A percentile compares a stretch with the other conserved stretches of the same genome.
These are phyloP conservation scores for Ailuropoda melanoleuca DNA, from an alignment of 2,113 vertebrate genomes.

Conservation along the genomic window DNA sequence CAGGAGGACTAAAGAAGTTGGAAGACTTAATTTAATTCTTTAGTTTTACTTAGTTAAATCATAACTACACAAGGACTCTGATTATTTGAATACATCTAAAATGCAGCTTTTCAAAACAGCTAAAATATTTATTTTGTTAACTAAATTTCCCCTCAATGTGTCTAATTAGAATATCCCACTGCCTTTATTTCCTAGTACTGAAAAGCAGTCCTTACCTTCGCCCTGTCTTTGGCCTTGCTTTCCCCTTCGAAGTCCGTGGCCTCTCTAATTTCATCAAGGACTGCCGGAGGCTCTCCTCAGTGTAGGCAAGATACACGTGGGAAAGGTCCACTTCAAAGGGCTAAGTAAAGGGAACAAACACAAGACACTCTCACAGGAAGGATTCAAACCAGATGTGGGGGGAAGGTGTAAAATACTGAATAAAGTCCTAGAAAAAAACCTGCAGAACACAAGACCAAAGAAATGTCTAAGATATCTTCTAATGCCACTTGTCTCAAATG, in stretches of 20 bases:
- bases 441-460: slow-evolving; percentile 8
- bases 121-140: neutral
- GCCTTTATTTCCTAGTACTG: neutral
- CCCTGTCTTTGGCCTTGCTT: slow-evolving; percentile 93
- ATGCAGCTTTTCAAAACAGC: neutral
- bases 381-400: neutral
- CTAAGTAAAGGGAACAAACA: slow-evolving; percentile 78
- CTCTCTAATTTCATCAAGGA: slow-evolving; percentile 97
- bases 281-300: slow-evolving; percentile 96
- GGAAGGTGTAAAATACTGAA: slow-evolving; percentile 77
- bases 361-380: neutral
- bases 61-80: neutral
- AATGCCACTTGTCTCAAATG: neutral
- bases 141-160: neutral
- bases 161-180: neutral
- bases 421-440: neutral
- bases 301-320: slow-evolving; percentile 96
- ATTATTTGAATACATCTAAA: slow-evolving; percentile 2
- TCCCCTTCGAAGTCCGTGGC: slow-evolving; percentile 95
- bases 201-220: slow-evolving; percentile 89
- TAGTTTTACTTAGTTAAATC: slow-evolving; percentile 30
- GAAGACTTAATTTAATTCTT: slow-evolving; percentile 40
- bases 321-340: slow-evolving; percentile 98
- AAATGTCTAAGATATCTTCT: neutral
- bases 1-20: neutral